phyloP scores from a whole-genome alignment of 2,888 invertebrate genomes.

The Epirrita christyi region DNA sequence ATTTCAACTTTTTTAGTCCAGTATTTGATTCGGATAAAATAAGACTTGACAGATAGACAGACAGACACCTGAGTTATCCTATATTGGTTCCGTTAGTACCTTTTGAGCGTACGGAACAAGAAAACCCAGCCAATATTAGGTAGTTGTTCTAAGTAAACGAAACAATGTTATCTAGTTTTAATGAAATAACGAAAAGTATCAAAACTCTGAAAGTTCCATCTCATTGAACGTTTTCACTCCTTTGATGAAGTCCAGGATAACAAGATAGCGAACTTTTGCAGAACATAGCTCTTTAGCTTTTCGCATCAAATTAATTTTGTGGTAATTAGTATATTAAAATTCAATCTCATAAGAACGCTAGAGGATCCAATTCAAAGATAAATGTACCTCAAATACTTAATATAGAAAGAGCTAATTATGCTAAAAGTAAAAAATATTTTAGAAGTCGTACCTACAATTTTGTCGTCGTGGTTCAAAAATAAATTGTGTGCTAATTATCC shows the following conservation, averaged over 20 bases:
- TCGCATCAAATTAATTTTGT: conserved; percentile 9
- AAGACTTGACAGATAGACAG: too few relatives aligned
- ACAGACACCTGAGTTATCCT: too few relatives aligned
- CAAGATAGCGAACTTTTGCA: conserved; percentile 48
- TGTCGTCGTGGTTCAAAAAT: neutral
- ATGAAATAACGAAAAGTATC: conserved; percentile 31
- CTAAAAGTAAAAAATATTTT: too few relatives aligned
- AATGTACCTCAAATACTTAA: too few relatives aligned
- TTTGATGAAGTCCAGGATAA: conserved; percentile 46
- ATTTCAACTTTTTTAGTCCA: too few relatives aligned
- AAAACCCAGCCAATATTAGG: too few relatives aligned
- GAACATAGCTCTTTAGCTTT: conserved; percentile 39
- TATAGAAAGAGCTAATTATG: too few relatives aligned
- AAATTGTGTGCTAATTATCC: neutral
- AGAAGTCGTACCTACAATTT: too few relatives aligned
- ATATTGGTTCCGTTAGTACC: too few relatives aligned
- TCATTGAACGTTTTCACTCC: conserved; percentile 40
- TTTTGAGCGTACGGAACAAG: too few relatives aligned
- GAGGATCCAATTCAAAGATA: neutral
- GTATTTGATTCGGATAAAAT: too few relatives aligned
- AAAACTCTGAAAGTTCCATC: conserved; percentile 38
- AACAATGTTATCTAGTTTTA: conserved; percentile 30
- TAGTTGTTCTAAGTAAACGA: conserved; percentile 15
- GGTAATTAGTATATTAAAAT: conserved; percentile 14
- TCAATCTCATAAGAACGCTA: neutral